A percentile compares a stretch with the other conserved stretches of the same genome.
Conservation (phyloP, 2,888 invertebrate genomes). For the Drosophila recens region DNA sequence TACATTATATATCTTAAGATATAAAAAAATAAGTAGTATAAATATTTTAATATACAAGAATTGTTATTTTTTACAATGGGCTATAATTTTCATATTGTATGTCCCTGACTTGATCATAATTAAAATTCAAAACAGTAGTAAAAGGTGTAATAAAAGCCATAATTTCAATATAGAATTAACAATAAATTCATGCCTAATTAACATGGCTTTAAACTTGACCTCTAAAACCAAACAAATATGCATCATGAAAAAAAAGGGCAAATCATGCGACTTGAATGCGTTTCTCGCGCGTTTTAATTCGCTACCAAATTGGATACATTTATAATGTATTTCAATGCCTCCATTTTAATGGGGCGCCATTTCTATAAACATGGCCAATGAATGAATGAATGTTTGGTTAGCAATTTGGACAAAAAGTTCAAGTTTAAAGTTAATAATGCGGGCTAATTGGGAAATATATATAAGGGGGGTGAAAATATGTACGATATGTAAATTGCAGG, state of each 20-base stretch:
- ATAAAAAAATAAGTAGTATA: background rate
- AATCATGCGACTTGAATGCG: constrained; percentile 56
- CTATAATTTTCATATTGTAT: background rate
- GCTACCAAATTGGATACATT: constrained; percentile 29
- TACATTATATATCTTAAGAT: background rate
- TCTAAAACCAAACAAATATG: constrained; percentile 26
- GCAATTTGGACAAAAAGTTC: constrained; percentile 56
- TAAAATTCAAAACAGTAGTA: constrained; percentile 8
- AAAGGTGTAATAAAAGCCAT: constrained; percentile 14
- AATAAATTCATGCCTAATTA: constrained; percentile 19
- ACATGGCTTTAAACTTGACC: constrained; percentile 46
- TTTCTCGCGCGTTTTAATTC: constrained; percentile 39
- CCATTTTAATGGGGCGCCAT: constrained; percentile 22
- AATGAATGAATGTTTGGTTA: constrained; percentile 43
- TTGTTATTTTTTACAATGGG: background rate
- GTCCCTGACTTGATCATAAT: constrained; percentile 1
- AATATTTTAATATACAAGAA: background rate
- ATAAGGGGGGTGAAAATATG: constrained; percentile 22
- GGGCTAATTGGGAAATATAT: constrained; percentile 70
- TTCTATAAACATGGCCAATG: constrained; percentile 28
- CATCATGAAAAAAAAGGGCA: constrained; percentile 30
- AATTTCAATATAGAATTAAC: constrained; percentile 15
- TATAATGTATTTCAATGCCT: constrained; percentile 34
- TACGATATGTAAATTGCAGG: constrained; percentile 66
- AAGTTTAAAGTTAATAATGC: constrained; percentile 75